Conservation (phyloP, 2,888 invertebrate genomes). For the Hyles lineata region DNA sequence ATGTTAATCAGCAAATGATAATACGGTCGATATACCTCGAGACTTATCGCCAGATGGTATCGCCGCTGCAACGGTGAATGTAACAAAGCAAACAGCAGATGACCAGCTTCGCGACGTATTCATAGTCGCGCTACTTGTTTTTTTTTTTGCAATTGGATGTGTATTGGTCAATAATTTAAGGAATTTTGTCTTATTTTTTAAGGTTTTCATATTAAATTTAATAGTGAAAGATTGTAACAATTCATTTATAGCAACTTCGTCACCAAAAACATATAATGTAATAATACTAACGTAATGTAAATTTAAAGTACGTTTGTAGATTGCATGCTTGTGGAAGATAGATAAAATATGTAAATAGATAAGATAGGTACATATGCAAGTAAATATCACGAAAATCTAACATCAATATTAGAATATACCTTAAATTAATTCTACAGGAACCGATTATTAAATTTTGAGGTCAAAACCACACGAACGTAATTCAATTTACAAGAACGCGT, state of each 20-base stretch:
- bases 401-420: background rate
- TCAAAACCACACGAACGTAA: background rate
- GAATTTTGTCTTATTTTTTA: too few relatives aligned
- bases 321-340: too few relatives aligned
- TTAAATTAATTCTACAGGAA: background rate
- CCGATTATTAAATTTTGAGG: background rate
- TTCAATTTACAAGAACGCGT: background rate
- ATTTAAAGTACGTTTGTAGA: too few relatives aligned
- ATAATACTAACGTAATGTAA: too few relatives aligned
- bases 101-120: slow-evolving; percentile 34
- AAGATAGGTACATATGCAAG: background rate
- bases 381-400: background rate
- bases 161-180: background rate
- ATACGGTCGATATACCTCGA: slow-evolving; percentile 51
- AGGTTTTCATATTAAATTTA: background rate
- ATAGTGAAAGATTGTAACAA: too few relatives aligned
- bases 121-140: slow-evolving; percentile 26
- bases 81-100: slow-evolving; percentile 58
- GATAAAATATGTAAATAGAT: too few relatives aligned
- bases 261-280: too few relatives aligned
- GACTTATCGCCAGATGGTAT: slow-evolving; percentile 58
- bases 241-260: too few relatives aligned
- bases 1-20: slow-evolving; percentile 50
- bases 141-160: background rate
- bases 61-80: slow-evolving; percentile 44